phyloP scores from a whole-genome alignment of 2,888 invertebrate species.

The Amaurobius ferox region DNA sequence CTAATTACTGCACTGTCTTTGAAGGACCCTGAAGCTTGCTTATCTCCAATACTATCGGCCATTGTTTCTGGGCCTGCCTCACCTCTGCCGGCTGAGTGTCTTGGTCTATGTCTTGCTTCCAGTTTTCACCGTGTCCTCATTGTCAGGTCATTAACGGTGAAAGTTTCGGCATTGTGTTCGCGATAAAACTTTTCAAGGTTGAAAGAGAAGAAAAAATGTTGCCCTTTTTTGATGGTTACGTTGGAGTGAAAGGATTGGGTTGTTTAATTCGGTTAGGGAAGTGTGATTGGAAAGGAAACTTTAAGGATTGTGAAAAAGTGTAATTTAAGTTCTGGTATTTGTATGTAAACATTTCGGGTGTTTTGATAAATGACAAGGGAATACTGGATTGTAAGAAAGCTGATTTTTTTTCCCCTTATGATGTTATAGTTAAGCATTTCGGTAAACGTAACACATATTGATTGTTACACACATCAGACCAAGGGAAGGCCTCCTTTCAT shows the following conservation, averaged over 20 bases:
- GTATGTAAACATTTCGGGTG: too few species aligned
- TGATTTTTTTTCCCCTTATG: too few species aligned
- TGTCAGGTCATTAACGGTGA: conserved; percentile 64
- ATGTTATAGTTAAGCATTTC: too few species aligned
- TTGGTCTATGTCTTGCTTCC: too few species aligned
- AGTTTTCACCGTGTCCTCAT: conserved; percentile 26
- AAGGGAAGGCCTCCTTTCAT: too few species aligned
- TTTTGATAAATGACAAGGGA: too few species aligned
- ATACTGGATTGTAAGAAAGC: too few species aligned
- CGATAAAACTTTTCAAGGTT: conserved; percentile 59
- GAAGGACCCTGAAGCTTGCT: conserved; percentile 1
- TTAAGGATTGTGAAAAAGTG: too few species aligned
- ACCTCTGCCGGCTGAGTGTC: conserved; percentile 21
- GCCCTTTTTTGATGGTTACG: neutral
- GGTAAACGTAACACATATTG: too few species aligned
- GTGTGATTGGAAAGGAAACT: neutral
- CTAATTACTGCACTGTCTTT: conserved; percentile 41
- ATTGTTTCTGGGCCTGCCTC: conserved; percentile 57
- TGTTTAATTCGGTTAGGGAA: neutral
- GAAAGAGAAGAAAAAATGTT: conserved; percentile 3
- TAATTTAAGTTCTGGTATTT: too few species aligned
- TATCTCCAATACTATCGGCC: conserved; percentile 9
- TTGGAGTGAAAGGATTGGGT: neutral
- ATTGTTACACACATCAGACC: too few species aligned
- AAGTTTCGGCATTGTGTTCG: conserved; percentile 24